Evolutionary conservation across 2,888 invertebrate species (phyloP).

Genomic region (Carabus problematicus): DNA sequence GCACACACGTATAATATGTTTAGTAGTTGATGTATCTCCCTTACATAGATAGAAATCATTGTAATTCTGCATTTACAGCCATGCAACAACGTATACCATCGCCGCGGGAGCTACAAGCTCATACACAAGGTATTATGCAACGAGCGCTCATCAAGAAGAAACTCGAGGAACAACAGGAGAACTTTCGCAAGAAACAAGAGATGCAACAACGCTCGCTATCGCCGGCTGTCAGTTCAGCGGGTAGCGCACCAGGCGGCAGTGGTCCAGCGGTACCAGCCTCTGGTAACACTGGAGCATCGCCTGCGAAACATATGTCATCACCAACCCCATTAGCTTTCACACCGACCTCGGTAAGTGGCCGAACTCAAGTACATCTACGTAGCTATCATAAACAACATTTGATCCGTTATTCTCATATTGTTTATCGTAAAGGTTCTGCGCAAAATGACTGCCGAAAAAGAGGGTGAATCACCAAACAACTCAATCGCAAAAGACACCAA

Average conservation of each 20-base stretch:
- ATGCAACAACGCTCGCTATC: slow-evolving; percentile 52
- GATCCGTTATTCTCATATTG: no score
- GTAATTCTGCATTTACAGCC: slow-evolving; percentile 45
- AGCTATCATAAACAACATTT: neutral
- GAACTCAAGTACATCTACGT: neutral
- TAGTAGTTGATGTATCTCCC: no score
- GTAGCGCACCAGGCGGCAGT: slow-evolving; percentile 44
- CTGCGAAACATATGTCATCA: slow-evolving; percentile 64
- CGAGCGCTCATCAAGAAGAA: slow-evolving; percentile 87
- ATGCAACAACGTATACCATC: slow-evolving; percentile 79
- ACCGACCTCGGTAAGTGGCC: slow-evolving; percentile 77
- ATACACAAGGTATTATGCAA: slow-evolving; percentile 88
- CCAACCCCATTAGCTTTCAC: slow-evolving; percentile 86
- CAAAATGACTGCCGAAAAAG: slow-evolving; percentile 93
- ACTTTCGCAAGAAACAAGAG: slow-evolving; percentile 82
- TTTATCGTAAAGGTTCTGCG: slow-evolving; percentile 69
- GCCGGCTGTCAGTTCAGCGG: slow-evolving; percentile 39
- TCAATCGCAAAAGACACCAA: slow-evolving; percentile 27
- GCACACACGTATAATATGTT: no score
- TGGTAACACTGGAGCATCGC: slow-evolving; percentile 51
- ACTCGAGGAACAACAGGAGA: slow-evolving; percentile 86
- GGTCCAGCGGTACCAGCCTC: slow-evolving; percentile 45
- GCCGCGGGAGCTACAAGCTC: slow-evolving; percentile 82
- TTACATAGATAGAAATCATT: no score
- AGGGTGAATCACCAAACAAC: slow-evolving; percentile 54